Evolutionary conservation across 2,888 invertebrate genomes (phyloP).

Genomic region (Omphaloscelis lunosa): DNA sequence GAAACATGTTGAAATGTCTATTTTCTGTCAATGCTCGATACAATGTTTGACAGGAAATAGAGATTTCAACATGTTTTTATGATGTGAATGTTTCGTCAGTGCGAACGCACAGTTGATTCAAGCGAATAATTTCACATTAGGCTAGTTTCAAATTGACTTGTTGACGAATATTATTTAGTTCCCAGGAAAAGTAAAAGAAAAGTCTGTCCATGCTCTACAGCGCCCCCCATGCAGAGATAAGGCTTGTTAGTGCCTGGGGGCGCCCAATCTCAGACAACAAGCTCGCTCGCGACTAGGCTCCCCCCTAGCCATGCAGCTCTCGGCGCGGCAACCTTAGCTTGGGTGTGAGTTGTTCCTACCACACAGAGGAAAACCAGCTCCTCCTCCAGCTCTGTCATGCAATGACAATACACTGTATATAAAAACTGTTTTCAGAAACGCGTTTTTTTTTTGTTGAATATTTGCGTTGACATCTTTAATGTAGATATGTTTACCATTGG

Average conservation of each 20-base stretch:
- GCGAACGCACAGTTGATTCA: background rate
- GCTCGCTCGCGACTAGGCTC: slow-evolving; percentile 9
- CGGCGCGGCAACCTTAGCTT: slow-evolving; percentile 16
- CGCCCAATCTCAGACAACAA: background rate
- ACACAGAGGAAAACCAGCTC: background rate
- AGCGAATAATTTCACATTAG: background rate
- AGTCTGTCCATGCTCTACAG: background rate
- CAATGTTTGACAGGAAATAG: too few relatives aligned
- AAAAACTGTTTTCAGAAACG: background rate
- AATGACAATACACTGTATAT: background rate
- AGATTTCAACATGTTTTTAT: too few relatives aligned
- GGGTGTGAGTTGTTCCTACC: background rate
- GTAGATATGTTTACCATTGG: background rate
- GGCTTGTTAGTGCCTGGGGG: background rate
- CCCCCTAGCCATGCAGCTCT: slow-evolving; percentile 15
- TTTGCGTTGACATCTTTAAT: background rate
- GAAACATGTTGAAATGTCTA: too few relatives aligned
- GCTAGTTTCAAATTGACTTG: slow-evolving; percentile 4
- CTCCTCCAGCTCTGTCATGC: background rate
- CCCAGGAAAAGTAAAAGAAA: background rate
- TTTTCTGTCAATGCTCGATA: too few relatives aligned
- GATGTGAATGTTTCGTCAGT: too few relatives aligned
- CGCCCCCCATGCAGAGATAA: background rate
- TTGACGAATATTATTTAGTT: background rate
- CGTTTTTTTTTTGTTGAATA: background rate